phyloP scores from a whole-genome alignment of 2,888 invertebrate genomes.

The Drosophila imparisetae region DNA sequence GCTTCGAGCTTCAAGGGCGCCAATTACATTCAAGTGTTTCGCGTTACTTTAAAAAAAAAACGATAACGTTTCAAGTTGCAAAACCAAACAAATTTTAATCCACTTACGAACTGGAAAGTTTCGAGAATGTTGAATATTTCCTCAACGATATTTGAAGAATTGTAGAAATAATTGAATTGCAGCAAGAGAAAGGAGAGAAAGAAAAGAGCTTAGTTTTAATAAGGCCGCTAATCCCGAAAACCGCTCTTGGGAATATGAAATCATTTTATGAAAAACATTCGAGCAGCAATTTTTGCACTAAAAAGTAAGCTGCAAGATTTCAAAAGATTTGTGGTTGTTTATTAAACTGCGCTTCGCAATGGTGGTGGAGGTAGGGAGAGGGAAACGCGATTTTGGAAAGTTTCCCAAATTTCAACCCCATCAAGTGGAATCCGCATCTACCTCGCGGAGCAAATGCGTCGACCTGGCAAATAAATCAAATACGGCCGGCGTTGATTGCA shows the following conservation, averaged over 20 bases:
- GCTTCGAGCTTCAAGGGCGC: not conserved
- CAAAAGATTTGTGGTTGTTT: conserved; percentile 20
- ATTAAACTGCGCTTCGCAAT: conserved; percentile 35
- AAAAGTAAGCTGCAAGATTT: not conserved
- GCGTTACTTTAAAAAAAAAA: not conserved
- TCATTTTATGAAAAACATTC: not conserved
- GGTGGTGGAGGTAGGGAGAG: not conserved
- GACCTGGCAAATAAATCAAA: conserved; percentile 51
- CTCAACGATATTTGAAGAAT: not conserved
- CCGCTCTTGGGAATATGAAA: not conserved
- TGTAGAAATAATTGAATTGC: not conserved
- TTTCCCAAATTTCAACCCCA: conserved; percentile 17
- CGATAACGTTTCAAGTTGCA: conserved; percentile 2
- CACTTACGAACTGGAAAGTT: not conserved
- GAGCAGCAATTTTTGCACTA: not conserved
- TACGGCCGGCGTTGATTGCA: conserved; percentile 55
- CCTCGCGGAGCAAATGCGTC: not conserved
- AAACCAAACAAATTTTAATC: not conserved
- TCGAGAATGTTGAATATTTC: not conserved
- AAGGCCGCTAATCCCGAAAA: not conserved
- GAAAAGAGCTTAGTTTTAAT: not conserved
- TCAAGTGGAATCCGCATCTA: not conserved
- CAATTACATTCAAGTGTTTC: not conserved
- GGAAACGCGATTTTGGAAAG: conserved; percentile 1
- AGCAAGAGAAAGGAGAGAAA: not conserved